phyloP scores from a whole-genome alignment of 2,888 invertebrate genomes.

The Amorpha juglandis region DNA sequence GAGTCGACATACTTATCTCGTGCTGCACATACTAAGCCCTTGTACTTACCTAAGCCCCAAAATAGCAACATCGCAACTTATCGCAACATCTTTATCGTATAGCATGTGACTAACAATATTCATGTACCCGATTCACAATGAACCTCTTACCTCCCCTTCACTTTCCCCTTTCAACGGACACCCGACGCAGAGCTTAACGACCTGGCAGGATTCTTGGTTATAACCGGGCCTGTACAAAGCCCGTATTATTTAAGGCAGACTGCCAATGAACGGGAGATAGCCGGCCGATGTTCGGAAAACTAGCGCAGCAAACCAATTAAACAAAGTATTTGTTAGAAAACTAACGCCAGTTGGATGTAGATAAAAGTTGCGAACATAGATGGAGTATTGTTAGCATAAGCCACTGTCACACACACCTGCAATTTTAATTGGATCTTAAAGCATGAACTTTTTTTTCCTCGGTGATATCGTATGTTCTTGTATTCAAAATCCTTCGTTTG shows the following conservation, averaged over 20 bases:
- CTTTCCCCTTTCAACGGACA: conserved; percentile 36
- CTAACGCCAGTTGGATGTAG: conserved; percentile 17
- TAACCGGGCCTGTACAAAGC: conserved; percentile 51
- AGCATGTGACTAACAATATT: not conserved
- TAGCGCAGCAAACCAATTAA: conserved; percentile 49
- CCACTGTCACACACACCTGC: not conserved
- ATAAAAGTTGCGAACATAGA: conserved; percentile 21
- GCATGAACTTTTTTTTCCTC: not conserved
- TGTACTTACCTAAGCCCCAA: not conserved
- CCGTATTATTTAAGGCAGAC: conserved; percentile 66
- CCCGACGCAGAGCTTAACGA: conserved; percentile 50
- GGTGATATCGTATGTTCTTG: not conserved
- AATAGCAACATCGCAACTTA: not conserved
- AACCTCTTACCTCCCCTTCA: conserved; percentile 30
- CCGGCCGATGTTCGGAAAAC: conserved; percentile 44
- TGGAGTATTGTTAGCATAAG: conserved; percentile 6
- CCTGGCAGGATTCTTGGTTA: conserved; percentile 51
- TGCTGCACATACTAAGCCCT: too few species aligned
- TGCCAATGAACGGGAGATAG: conserved; percentile 60
- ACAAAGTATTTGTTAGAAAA: conserved; percentile 29
- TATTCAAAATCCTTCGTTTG: too few species aligned
- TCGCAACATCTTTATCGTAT: not conserved
- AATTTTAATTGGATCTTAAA: not conserved
- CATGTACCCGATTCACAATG: conserved; percentile 24
- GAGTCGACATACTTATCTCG: too few species aligned